Conservation (phyloP, 2,888 invertebrate genomes). For the Antheraea assamensis region DNA sequence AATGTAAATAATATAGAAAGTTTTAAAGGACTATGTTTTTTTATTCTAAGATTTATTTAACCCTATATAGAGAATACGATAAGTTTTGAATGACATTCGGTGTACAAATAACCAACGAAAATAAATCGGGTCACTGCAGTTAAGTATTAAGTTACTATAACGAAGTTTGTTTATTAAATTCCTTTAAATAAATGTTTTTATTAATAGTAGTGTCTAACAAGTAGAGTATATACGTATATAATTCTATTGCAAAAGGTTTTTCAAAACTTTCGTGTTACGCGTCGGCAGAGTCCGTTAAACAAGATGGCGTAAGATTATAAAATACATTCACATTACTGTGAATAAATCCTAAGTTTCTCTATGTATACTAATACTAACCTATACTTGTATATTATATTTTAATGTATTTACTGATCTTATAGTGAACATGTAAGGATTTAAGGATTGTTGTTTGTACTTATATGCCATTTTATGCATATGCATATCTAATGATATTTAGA, state of each 20-base stretch:
- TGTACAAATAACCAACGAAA: too few relatives aligned
- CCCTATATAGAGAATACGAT: too few relatives aligned
- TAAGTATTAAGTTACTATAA: too few relatives aligned
- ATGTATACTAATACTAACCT: neutral
- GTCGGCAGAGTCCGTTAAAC: neutral
- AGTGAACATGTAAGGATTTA: too few relatives aligned
- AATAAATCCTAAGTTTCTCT: neutral
- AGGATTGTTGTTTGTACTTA: too few relatives aligned
- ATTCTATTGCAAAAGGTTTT: neutral
- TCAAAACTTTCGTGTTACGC: neutral
- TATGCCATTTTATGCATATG: too few relatives aligned
- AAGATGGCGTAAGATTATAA: neutral
- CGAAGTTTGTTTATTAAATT: too few relatives aligned
- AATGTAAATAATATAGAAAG: neutral
- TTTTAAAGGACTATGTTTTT: neutral
- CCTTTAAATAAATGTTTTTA: too few relatives aligned
- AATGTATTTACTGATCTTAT: too few relatives aligned
- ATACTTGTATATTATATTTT: neutral
- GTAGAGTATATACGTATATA: neutral
- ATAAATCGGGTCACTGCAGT: too few relatives aligned
- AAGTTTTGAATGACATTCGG: too few relatives aligned
- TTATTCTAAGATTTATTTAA: too few relatives aligned
- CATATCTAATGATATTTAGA: neutral
- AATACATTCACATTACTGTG: neutral
- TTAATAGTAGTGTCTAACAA: neutral